Evolutionary conservation across 1,140 invertebrate species (phyloP).

Genomic region (Latrodectus geometricus): DNA sequence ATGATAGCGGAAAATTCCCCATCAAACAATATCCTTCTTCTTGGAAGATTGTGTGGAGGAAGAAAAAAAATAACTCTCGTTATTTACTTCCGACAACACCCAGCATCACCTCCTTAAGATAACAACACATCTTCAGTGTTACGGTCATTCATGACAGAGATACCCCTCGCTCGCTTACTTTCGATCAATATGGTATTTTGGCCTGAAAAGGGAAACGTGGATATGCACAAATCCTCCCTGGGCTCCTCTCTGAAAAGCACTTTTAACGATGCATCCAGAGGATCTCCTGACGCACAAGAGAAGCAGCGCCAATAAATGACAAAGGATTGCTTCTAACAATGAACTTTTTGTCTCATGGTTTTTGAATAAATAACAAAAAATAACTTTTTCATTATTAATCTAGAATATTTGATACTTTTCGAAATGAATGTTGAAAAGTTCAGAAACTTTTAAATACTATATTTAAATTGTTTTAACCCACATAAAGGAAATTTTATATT

Average conservation of each 20-base stretch:
- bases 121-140: neutral
- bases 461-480: no score
- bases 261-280: neutral
- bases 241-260: neutral
- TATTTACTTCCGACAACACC: neutral
- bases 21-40: conserved; percentile 1
- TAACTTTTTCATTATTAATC: no score
- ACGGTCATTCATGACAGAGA: neutral
- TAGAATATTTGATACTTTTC: no score
- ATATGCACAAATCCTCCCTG: neutral
- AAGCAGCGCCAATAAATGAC: no score
- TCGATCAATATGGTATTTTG: neutral
- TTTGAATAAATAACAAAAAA: no score
- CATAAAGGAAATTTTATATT: no score
- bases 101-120: neutral
- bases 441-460: no score
- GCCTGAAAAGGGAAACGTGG: neutral
- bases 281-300: no score
- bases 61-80: neutral
- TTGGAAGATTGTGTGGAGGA: neutral
- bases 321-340: no score
- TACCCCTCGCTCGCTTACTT: neutral
- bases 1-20: neutral
- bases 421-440: no score
- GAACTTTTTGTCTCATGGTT: no score